These are phyloP conservation scores for Gymnorhina tibicen DNA, from an alignment of 2,113 vertebrate species.

Conservation along the genomic window DNA sequence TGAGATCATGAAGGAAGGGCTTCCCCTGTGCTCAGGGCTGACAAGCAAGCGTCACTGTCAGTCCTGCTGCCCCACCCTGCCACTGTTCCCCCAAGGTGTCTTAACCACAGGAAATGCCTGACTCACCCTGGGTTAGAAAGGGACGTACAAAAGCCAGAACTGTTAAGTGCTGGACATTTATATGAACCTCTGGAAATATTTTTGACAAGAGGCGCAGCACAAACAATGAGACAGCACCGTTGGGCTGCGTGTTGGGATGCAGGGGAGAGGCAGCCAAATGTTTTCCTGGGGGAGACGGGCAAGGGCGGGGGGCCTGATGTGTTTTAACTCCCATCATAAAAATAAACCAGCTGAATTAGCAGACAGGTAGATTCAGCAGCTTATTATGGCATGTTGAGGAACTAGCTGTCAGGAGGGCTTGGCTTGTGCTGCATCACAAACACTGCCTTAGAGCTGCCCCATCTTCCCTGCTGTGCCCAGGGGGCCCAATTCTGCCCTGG, in stretches of 20 bases:
- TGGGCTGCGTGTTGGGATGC: background rate
- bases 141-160: background rate
- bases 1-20: background rate
- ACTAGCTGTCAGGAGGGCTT: background rate
- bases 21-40: background rate
- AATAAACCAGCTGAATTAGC: constrained; percentile 48
- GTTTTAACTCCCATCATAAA: constrained; percentile 39
- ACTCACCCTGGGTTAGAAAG: background rate
- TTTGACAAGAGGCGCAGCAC: constrained; percentile 25
- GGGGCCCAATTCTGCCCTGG: background rate
- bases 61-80: background rate
- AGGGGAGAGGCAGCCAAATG: constrained; percentile 27
- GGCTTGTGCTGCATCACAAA: background rate
- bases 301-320: background rate
- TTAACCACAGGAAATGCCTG: background rate
- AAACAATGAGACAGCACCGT: background rate
- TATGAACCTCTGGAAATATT: constrained; percentile 48
- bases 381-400: background rate
- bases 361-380: constrained; percentile 44
- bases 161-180: constrained; percentile 1
- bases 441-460: background rate
- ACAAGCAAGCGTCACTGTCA: background rate
- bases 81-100: background rate
- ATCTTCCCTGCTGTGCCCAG: background rate
- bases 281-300: background rate